Conservation (phyloP, 2,797 vertebrate species). For the Lepus townsendii region DNA sequence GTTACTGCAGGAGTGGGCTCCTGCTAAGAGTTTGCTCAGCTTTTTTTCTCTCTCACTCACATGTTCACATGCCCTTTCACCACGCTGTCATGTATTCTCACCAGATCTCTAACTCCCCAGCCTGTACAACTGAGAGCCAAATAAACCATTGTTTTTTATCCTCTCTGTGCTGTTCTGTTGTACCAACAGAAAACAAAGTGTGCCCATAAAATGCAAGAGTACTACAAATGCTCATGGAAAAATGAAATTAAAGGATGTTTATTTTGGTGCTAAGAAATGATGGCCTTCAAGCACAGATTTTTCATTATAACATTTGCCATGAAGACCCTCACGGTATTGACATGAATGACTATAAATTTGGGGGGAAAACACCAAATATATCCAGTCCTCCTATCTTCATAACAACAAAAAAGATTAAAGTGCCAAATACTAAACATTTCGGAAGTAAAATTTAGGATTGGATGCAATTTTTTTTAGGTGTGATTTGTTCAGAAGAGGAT, state of each 20-base stretch:
- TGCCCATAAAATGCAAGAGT: neutral
- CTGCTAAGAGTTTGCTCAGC: neutral
- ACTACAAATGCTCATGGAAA: too few species aligned
- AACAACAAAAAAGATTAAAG: neutral
- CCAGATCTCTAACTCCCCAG: neutral
- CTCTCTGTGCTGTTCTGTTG: neutral
- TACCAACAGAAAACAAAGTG: neutral
- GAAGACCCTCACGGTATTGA: neutral
- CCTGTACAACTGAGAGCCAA: neutral
- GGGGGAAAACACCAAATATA: neutral
- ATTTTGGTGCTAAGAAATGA: too few species aligned
- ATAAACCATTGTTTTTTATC: neutral
- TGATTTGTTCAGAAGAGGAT: neutral
- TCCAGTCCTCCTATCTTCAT: neutral
- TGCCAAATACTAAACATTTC: neutral
- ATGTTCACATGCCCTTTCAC: neutral
- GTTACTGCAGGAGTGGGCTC: neutral
- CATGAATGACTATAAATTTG: neutral
- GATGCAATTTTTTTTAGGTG: neutral
- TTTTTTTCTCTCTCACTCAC: neutral
- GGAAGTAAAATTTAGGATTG: slow-evolving; percentile 1
- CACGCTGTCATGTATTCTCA: neutral
- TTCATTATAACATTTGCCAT: too few species aligned
- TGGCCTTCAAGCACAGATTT: too few species aligned
- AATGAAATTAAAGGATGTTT: too few species aligned